Conservation (phyloP, 1,140 invertebrate species). For the Bombus balteatus region DNA sequence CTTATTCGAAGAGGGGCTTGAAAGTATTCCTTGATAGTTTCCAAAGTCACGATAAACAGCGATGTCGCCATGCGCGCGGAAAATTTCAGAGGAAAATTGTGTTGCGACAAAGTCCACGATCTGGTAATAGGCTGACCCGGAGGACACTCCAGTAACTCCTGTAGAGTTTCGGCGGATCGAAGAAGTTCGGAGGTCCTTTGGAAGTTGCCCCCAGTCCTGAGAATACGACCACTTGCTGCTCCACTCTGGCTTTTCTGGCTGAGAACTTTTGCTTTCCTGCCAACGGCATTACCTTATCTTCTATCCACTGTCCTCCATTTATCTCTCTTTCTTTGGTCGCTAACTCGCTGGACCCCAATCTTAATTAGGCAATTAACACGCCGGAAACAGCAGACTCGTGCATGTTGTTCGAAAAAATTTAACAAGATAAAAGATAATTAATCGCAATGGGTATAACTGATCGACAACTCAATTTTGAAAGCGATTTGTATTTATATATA, state of each 20-base stretch:
- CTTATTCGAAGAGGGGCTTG: neutral
- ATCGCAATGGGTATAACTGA: too few species aligned
- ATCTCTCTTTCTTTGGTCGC: constrained; percentile 4
- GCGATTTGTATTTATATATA: too few species aligned
- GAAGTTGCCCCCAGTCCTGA: constrained; percentile 58
- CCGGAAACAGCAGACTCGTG: neutral
- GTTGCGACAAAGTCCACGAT: constrained; percentile 57
- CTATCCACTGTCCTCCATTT: constrained; percentile 40
- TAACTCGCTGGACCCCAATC: constrained; percentile 12
- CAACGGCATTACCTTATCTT: constrained; percentile 53
- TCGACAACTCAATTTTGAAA: too few species aligned
- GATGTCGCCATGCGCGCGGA: constrained; percentile 39
- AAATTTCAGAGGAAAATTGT: constrained; percentile 54
- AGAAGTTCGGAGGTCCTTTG: constrained; percentile 61
- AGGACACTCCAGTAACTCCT: constrained; percentile 58
- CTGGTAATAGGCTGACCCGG: constrained; percentile 59
- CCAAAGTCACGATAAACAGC: constrained; percentile 30
- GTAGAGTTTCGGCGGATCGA: constrained; percentile 60
- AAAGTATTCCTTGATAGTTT: neutral
- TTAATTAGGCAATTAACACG: constrained; percentile 35
- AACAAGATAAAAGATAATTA: neutral
- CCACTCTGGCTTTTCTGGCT: constrained; percentile 43
- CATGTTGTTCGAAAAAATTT: neutral
- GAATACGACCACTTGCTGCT: constrained; percentile 70
- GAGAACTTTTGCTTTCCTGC: constrained; percentile 62